Evolutionary conservation across 2,113 vertebrate species (phyloP), one percentile per base, ranked within the genome.

Genomic region (Acinonyx jubatus): DNA sequence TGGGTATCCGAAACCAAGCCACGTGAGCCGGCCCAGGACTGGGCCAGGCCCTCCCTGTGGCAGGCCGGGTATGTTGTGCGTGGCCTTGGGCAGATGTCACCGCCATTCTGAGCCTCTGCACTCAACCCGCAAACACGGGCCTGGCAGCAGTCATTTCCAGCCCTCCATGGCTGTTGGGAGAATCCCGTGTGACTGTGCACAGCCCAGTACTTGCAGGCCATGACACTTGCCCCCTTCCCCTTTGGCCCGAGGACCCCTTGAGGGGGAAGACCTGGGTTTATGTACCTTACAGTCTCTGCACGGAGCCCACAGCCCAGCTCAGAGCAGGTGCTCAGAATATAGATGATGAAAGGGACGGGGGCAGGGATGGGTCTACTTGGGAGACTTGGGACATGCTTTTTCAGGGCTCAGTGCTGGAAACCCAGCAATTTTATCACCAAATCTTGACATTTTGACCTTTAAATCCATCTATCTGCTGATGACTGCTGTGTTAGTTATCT

Each of bases 381-480:
- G 65, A 73, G 69, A 85, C 55, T 16, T 57, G 18, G 18, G 27
- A 45, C 16, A 14, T 84, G 66, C 13, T 55, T 69, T 76, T 78
- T 41, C 16, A 63, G 52, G 55, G 21, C 69, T 93, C 73, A 13
- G 48, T 25, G 84, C 19, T 84, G 27, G 76, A 92, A 93, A 61
- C 8, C 16, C 21, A 80, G 27, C 5, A 15, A 3, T 63, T 50
- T 91, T 84, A 31, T 85, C 27, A 63, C 66, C 48, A 50, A 15
- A 10, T 61, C 10, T 93, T 93, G 92, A 65, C 55, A 84, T 66
- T 71, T 91, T 80, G 79, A 52, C 31, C 82, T 93, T 68, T 66
- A 89, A 84, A 94, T 19, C 79, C 41, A 18, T 29, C 15, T 73
- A 1, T 31, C 41, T n/a, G 38, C 48, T 65, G 15, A 23, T 38